Percentiles rank a stretch among this genome's conserved stretches.
Evolutionary conservation across 2,888 invertebrate genomes (phyloP).

Genomic region (Athalia circularis): DNA sequence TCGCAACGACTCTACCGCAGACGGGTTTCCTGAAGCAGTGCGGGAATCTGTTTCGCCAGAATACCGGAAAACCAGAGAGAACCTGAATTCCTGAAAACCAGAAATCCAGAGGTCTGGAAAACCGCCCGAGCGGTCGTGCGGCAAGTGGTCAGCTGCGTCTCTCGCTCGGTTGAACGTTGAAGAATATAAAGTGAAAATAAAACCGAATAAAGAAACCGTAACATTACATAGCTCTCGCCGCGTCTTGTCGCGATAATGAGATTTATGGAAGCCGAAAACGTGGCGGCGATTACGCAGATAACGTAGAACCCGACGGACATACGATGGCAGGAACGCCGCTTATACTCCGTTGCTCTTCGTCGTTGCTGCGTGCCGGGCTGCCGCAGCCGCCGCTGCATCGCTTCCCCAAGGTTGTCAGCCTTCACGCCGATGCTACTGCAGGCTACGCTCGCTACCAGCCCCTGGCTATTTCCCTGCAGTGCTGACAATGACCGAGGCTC

Average conservation of each 20-base stretch:
- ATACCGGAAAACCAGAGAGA: conserved; percentile 22
- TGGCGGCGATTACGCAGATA: conserved; percentile 59
- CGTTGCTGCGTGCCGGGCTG: not conserved
- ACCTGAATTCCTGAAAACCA: not conserved
- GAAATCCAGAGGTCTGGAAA: not conserved
- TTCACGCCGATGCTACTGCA: not conserved
- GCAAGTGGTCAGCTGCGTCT: conserved; percentile 14
- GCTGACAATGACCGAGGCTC: not conserved
- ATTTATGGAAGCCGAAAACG: conserved; percentile 61
- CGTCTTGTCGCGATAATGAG: conserved; percentile 62
- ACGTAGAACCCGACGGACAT: not conserved
- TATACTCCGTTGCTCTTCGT: not conserved
- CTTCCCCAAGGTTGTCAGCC: not conserved
- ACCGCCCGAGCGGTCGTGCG: conserved; percentile 33
- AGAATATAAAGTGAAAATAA: not conserved
- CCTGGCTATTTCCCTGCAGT: not conserved
- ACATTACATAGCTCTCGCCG: conserved; percentile 53
- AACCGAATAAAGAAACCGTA: conserved; percentile 27
- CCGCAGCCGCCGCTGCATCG: too few relatives aligned
- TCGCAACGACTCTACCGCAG: not conserved
- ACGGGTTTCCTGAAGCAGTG: not conserved
- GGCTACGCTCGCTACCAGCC: not conserved
- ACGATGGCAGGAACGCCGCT: not conserved
- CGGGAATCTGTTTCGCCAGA: not conserved
- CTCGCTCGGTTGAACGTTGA: not conserved